Base-by-base conservation (phyloP, 2,888 invertebrate genomes). In the Polietes domitor region DNA sequence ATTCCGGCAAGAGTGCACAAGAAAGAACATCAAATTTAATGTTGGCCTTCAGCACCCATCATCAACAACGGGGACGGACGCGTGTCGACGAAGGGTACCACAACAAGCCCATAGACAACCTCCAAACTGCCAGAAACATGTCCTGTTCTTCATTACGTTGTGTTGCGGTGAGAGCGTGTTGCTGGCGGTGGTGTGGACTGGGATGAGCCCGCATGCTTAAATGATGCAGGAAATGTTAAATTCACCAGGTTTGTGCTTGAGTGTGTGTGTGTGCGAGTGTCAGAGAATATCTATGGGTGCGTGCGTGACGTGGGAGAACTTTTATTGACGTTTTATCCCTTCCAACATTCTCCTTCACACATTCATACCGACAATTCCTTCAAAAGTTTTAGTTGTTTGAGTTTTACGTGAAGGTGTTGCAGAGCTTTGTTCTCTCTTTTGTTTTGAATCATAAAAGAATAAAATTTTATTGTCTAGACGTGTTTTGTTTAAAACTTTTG, bases 391-490 rank as follows among this genome's bases (percentile, higher is more conserved):
- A 53, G 19, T 53, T 53, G 53, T 21, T 53, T 53, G 5, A 17
- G 19, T 50, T 50, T 17, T n/a, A 17, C 53, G 6, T 21, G 53
- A 21, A 21, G 10, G 19, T 19, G 21, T 53, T 53, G 53, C 1
- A 10, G 50, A 15, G 3, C 5, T 5, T 43, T 43, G 0, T 65
- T 3, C 53, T n/a, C 7, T 37, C n/a, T n/a, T n/a, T 21, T 50
- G 43, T 58, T 70, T 58, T 43, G 24, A 65, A 63, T 72, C 37
- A 63, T 63, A 0, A 37, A 71, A 72, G 55, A 6, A 65, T 53
- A 73, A 73, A 78, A 73, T 73, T 78, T 78, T 78, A 78, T 73
- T 73, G 78, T 55, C 53, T 73, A 72, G 72, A 78, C 72, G 41
- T 78, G 72, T 43, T n/a, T 15, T 72, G 70, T 47, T 21, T 53